A percentile compares a stretch with the other conserved stretches of the same genome.
Conservation (phyloP, 2,888 invertebrate genomes). For the Bhutanitis thaidina region DNA sequence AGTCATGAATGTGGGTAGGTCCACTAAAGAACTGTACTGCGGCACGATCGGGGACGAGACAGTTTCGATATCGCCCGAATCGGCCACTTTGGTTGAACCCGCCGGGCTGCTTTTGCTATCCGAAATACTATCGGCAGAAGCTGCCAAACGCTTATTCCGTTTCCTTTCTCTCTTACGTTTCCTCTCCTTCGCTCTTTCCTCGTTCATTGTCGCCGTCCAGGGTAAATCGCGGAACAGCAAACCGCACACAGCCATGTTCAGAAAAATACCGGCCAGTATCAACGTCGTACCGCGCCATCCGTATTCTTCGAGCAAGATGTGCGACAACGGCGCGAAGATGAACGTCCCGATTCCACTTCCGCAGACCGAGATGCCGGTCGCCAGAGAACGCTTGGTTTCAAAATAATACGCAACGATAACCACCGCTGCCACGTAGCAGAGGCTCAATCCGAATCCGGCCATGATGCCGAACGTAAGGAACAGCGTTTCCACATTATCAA, state of each 20-base stretch:
- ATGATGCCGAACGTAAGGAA: conserved; percentile 91
- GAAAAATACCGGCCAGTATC: conserved; percentile 89
- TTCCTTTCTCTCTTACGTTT: conserved; percentile 81
- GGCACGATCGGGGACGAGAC: conserved; percentile 64
- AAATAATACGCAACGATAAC: conserved; percentile 95
- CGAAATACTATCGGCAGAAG: conserved; percentile 85
- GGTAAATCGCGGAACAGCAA: conserved; percentile 87
- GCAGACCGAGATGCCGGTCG: conserved; percentile 92
- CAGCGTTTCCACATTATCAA: conserved; percentile 87
- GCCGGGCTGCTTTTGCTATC: conserved; percentile 84
- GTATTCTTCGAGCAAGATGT: conserved; percentile 86
- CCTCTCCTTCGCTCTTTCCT: conserved; percentile 82
- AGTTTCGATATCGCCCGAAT: conserved; percentile 53
- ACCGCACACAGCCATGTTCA: conserved; percentile 91
- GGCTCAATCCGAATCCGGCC: conserved; percentile 90
- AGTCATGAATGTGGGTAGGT: conserved; percentile 90
- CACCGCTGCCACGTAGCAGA: conserved; percentile 94
- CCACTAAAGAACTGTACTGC: conserved; percentile 89
- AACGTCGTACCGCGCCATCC: conserved; percentile 91
- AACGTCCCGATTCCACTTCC: conserved; percentile 94
- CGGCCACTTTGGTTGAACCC: conserved; percentile 71
- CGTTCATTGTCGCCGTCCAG: conserved; percentile 79
- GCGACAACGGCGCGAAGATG: conserved; percentile 89
- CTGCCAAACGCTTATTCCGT: conserved; percentile 77
- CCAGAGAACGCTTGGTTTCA: conserved; percentile 89